A percentile compares a stretch with the other conserved stretches of the same genome.
Conservation (phyloP, 2,888 invertebrate species). For the Melanostoma scalare region DNA sequence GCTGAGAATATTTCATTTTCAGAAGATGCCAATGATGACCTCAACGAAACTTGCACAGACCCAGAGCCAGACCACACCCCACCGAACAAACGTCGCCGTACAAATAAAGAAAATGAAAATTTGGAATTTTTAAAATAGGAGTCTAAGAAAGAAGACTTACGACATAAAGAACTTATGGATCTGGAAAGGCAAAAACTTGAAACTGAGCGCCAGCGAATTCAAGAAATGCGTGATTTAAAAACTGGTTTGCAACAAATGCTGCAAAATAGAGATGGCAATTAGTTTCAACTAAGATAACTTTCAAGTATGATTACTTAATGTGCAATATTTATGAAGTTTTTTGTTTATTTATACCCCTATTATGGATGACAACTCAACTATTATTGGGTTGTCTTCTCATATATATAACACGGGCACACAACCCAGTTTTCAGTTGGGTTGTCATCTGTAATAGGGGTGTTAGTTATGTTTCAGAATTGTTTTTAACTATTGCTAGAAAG, state of each 20-base stretch:
- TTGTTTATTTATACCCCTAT: too few relatives aligned
- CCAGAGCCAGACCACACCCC: background rate
- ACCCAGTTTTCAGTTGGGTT: too few relatives aligned
- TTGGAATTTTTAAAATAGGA: constrained; percentile 12
- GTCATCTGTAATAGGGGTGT: too few relatives aligned
- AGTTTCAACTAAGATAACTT: background rate
- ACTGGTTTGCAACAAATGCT: constrained; percentile 20
- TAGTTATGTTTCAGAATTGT: too few relatives aligned
- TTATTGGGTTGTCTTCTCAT: too few relatives aligned
- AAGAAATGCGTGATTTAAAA: constrained; percentile 17
- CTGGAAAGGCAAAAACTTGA: constrained; percentile 7
- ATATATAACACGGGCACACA: too few relatives aligned
- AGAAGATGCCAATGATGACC: background rate
- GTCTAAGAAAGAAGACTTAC: constrained; percentile 6
- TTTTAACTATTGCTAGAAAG: too few relatives aligned
- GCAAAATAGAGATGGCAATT: constrained; percentile 8
- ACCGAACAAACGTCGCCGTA: background rate
- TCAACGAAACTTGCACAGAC: background rate
- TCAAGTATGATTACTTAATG: too few relatives aligned
- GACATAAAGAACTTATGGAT: constrained; percentile 16
- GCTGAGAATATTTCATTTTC: background rate
- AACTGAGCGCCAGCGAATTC: constrained; percentile 3
- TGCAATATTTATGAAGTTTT: too few relatives aligned
- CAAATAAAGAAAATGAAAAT: constrained; percentile 1
- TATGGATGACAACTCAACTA: too few relatives aligned